phyloP scores from a whole-genome alignment of 2,113 vertebrate species.

The Delphinapterus leucas region DNA sequence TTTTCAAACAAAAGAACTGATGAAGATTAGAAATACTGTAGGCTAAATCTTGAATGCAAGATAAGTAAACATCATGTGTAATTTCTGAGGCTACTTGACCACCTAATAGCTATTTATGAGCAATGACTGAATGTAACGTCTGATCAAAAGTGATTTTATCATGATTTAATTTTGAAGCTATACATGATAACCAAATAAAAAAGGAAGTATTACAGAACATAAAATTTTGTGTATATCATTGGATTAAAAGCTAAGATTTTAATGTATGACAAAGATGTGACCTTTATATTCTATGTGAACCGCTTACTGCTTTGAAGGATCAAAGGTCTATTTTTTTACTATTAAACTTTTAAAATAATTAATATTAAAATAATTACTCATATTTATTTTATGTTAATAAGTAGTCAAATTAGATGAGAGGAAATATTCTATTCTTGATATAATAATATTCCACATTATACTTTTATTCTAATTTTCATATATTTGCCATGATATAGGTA shows the following conservation, averaged over 20 bases:
- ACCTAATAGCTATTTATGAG: not conserved
- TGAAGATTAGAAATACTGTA: not conserved
- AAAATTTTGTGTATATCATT: not conserved
- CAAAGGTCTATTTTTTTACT: not conserved
- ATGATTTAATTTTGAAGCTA: slow-evolving; percentile 25
- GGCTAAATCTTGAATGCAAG: not conserved
- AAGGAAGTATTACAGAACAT: not conserved
- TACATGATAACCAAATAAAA: not conserved
- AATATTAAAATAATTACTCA: not conserved
- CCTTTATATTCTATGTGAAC: not conserved
- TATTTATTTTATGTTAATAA: not conserved
- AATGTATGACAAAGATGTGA: not conserved
- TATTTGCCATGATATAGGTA: not conserved
- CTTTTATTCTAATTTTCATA: not conserved
- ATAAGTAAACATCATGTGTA: not conserved
- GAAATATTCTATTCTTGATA: not conserved
- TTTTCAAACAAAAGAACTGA: not conserved
- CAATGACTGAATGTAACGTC: not conserved
- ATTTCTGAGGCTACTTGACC: not conserved
- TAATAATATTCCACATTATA: not conserved
- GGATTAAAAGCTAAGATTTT: not conserved
- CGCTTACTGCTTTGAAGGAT: not conserved
- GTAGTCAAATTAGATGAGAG: not conserved
- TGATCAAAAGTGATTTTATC: not conserved
- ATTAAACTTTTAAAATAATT: not conserved